These are phyloP conservation scores for Puma concolor DNA, from an alignment of 2,113 vertebrate species.

Conservation along the genomic window DNA sequence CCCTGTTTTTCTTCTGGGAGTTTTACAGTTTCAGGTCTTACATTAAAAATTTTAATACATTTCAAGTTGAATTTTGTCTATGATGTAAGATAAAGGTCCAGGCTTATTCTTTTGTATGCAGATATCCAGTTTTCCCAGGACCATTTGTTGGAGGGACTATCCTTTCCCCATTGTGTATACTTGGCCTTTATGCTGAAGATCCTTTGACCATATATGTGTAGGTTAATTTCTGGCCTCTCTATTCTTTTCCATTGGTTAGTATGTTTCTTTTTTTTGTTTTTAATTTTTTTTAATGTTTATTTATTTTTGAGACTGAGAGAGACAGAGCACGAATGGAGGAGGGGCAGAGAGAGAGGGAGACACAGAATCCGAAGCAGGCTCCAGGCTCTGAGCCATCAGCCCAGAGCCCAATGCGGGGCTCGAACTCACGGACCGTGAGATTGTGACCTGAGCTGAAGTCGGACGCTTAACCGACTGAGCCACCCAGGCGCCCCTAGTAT, in stretches of 20 bases:
- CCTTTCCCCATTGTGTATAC: not conserved
- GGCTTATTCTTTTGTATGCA: not conserved
- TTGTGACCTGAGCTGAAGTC: no score
- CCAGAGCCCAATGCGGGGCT: no score
- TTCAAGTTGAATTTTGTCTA: not conserved
- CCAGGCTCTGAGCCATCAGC: no score
- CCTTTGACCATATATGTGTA: not conserved
- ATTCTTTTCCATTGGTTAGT: not conserved
- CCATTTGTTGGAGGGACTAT: not conserved
- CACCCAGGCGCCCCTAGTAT: not conserved
- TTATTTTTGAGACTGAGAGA: no score
- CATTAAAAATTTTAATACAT: not conserved
- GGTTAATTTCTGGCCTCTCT: not conserved
- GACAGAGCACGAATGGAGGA: no score
- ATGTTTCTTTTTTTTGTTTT: not conserved
- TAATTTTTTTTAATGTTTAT: no score
- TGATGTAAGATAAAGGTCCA: not conserved
- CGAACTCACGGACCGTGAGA: no score
- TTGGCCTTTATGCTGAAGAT: not conserved
- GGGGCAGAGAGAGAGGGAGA: no score
- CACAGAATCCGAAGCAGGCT: no score
- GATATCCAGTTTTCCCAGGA: not conserved
- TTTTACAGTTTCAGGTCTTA: not conserved
- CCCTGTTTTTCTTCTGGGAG: not conserved
- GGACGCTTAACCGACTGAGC: no score